phyloP scores from a whole-genome alignment of 2,113 vertebrate species.

The Halichoeres trimaculatus region DNA sequence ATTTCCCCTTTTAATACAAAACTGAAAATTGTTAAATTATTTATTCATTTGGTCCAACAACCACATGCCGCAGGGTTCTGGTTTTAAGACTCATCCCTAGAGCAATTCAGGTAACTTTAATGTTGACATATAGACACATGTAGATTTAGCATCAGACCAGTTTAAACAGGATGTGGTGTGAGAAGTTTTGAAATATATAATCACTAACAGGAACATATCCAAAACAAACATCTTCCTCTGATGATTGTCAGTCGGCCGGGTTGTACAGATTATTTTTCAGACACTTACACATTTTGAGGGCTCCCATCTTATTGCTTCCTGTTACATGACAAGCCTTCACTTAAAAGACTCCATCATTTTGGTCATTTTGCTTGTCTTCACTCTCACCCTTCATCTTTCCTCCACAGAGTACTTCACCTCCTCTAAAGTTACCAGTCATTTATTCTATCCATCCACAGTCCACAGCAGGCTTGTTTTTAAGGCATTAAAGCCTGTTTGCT shows the following conservation, averaged over 20 bases:
- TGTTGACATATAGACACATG: too few relatives aligned
- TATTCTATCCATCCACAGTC: conserved; percentile 34
- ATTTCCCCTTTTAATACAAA: too few relatives aligned
- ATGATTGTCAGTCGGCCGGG: background rate
- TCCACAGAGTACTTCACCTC: conserved; percentile 5
- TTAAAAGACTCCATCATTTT: conserved; percentile 11
- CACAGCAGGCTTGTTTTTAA: conserved; percentile 34
- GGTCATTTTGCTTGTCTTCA: conserved; percentile 26
- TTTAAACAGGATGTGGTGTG: too few relatives aligned
- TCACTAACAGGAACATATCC: too few relatives aligned
- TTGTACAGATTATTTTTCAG: conserved; percentile 1
- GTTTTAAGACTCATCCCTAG: too few relatives aligned
- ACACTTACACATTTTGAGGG: background rate
- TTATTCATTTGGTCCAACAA: too few relatives aligned
- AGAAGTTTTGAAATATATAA: too few relatives aligned
- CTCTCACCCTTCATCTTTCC: background rate
- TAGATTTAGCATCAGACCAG: too few relatives aligned
- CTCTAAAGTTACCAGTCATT: conserved; percentile 57
- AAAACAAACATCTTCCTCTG: background rate
- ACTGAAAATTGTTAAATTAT: too few relatives aligned
- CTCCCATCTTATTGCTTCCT: background rate
- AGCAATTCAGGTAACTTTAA: too few relatives aligned
- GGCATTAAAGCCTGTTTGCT: conserved; percentile 20
- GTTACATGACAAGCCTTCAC: conserved; percentile 8
- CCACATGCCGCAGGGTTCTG: background rate